Base-by-base conservation (phyloP, 2,113 vertebrate genomes). In the Pica pica region DNA sequence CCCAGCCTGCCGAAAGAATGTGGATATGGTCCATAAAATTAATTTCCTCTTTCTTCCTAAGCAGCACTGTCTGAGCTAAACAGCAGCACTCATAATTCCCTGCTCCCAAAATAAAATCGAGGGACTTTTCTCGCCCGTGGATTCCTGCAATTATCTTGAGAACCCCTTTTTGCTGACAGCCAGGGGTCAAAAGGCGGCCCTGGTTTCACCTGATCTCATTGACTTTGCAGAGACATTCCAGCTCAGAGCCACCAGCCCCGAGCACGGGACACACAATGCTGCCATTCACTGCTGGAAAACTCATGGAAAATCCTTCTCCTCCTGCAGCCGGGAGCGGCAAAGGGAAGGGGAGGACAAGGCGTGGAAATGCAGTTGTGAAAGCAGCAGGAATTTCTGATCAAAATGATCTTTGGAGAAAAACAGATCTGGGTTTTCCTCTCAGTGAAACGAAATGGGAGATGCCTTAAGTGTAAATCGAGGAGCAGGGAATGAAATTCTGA, bases 11-110 rank as follows among this genome's bases (percentile, higher is more conserved):
- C 41, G 75, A 35, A 81, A 69, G 83, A 70, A 87, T 89, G 79
- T 68, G 35, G 93, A 89, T 84, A 81, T 9, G 39, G 89, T 60
- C 57, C 55, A 61, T 91, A 86, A 92, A 87, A 63, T 42, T 27
- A 67, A 84, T 87, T 97, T 97, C 97, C 86, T 63, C 97, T 98
- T 97, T 94, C 77, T 94, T 33, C 35, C 63, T 80, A 64, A 73
- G 28, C 57, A 81, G 61, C 31, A 37, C 63, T 44, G 84, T 85
- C 89, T 53, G 60, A 94, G 90, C 67, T 56, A 49, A 96, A 81
- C 49, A 86, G 80, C 83, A 42, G 14, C 28, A 4, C 31, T 50
- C 76, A 63, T 84, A 55, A 53, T 53, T 53, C 91, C 44, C 55
- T 10, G 70, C 79, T 86, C 35, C 87, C 55, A 44, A 80, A 71